Base-by-base conservation (phyloP, 1,140 invertebrate species). In the Neodiprion virginianus region DNA sequence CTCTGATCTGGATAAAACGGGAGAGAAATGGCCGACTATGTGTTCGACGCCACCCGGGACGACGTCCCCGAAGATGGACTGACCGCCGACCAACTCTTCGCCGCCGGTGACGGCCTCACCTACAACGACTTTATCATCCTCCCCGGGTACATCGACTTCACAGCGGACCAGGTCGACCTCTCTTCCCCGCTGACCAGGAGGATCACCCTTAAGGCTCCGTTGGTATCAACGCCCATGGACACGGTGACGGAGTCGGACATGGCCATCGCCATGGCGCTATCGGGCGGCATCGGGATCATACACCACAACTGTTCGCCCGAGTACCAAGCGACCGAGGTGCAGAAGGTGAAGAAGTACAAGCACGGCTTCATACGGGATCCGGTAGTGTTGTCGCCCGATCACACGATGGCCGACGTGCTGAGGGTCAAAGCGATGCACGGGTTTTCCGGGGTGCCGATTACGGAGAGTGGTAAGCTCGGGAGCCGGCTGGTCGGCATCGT, bases 311-410 rank as follows among this genome's bases (percentile, higher is more conserved):
- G 97, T 88, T 93, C 95, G 9, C 90, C 95, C 21, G 94, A 97
- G 79, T 96, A 95, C 85, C 97, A 99, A 90, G 96, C 96, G 14
- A 94, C 94, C 85, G 96, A 99, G 91, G 96, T 99, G n/a, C 90
- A 92, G 76, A 98, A 98, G 91, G 97, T 99, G n/a, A 99, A 99
- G 88, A 96, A 97, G 87, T 99, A 98, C 87, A 98, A 98, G 88
- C 97, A 99, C 89, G 97, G 97, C 14, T 99, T 98, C 84, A 98
- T 99, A 79, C 91, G 95, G 72, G 95, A 98, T 85, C 97, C 97
- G 7, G 93, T 97, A 12, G 96, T 97, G 65, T 92, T 98, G 87
- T 93, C 93, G 67, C 95, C 96, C 7, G 87, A 90, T 9, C 91
- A 96, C 78, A 95, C 92, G 21, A 93, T 98, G 2, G 90, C 90